Conservation (phyloP, 2,113 vertebrate genomes). For the Mandrillus leucophaeus region DNA sequence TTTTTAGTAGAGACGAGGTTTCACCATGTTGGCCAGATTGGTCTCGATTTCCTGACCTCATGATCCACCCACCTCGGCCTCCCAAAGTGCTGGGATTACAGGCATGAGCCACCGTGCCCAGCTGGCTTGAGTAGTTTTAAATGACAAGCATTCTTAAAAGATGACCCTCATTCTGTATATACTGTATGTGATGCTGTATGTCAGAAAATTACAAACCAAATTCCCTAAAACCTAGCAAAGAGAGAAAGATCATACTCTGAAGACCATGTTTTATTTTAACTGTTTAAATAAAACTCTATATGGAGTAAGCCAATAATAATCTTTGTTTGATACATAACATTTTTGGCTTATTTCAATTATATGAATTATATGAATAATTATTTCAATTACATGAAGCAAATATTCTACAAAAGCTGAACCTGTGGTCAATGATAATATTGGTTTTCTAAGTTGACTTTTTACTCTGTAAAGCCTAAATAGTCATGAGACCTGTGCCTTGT, state of each 20-base stretch:
- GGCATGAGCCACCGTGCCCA: too few relatives aligned
- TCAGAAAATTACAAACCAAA: not conserved
- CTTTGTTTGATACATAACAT: not conserved
- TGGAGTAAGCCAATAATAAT: not conserved
- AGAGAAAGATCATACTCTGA: not conserved
- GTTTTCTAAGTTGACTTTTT: not conserved
- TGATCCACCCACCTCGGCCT: too few relatives aligned
- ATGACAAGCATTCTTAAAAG: not conserved
- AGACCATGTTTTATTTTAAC: not conserved
- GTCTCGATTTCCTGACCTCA: too few relatives aligned
- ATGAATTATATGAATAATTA: not conserved
- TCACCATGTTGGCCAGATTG: too few relatives aligned
- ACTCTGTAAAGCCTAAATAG: not conserved
- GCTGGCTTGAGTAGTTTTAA: not conserved
- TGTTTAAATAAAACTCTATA: slow-evolving; percentile 8
- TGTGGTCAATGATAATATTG: not conserved
- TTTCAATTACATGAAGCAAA: not conserved
- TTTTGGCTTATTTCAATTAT: not conserved
- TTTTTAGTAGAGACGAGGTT: too few relatives aligned
- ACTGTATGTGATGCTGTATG: not conserved
- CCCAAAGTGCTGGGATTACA: too few relatives aligned
- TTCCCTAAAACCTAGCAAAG: not conserved
- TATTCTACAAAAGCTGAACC: not conserved
- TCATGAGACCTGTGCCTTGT: not conserved
- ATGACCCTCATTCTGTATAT: not conserved